Base-by-base conservation (phyloP, 2,888 invertebrate genomes). In the Balanococcus diminutus region DNA sequence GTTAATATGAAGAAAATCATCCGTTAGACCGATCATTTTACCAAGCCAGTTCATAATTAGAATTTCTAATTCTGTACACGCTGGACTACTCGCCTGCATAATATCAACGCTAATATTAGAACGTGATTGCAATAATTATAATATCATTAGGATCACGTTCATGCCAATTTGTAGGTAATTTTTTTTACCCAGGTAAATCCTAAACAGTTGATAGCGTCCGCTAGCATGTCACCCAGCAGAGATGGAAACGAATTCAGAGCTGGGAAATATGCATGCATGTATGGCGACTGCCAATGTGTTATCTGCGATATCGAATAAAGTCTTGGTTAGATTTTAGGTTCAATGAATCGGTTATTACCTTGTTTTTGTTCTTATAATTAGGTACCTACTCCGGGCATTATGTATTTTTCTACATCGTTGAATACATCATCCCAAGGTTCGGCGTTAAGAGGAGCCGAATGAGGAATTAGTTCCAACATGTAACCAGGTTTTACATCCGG, bases 41-140 rank as follows among this genome's bases (percentile, higher is more conserved):
- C 96, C 98, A 86, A 99, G 91, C 99, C 99, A 99, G 91, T 99
- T 98, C 96, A 98, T 97, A 0, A 98, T 96, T 31, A 99, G 95
- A 84, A 96, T 97, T 91, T 99, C 99, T 89, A 99, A 91, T 90
- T 99, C 99, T 0, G 99, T 99, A 88, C 98, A 97, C 0, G 97
- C 99, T 0, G 99, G 99, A 87, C 98, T 98, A 0, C 98, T 96
- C 0, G 98, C 98, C 97, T 97, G 88, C 31, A 88, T 87, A 85
- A 51, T 51, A 51, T 31, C 46, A 51, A 81, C 36, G 81, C 36
- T 83, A 56, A 83, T 56, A 56, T 83, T 56, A 56, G 83, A 36
- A 22, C 32, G 28, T 31, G 83, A 39, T 82, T 46, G 51, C 46
- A 31, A 82, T 82, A 51, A 82, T 82, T 82, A 82, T n/a, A 82